Evolutionary conservation across 2,797 vertebrate species (phyloP).

Genomic region (Fundulus diaphanus): DNA sequence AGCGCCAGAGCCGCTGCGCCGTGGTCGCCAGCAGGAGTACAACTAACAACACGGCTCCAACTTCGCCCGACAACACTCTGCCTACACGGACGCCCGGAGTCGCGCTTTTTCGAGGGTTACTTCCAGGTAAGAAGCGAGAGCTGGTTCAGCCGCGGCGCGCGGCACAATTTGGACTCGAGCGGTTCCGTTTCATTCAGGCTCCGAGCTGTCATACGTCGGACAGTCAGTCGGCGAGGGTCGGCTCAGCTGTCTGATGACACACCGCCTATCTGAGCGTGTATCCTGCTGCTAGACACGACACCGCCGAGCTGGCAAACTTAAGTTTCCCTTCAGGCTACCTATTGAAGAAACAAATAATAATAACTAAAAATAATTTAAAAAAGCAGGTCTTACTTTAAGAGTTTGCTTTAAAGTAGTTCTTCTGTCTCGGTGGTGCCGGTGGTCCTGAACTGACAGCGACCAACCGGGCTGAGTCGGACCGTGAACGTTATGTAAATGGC

Average conservation of each 20-base stretch:
- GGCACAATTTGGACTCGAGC: not conserved
- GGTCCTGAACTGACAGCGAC: constrained; percentile 85
- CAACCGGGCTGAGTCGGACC: constrained; percentile 18
- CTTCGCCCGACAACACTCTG: constrained; percentile 71
- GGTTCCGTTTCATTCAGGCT: constrained; percentile 33
- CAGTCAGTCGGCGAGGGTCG: constrained; percentile 60
- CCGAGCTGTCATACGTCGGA: constrained; percentile 73
- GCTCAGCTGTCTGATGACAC: constrained; percentile 75
- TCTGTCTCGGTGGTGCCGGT: constrained; percentile 27
- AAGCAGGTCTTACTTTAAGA: constrained; percentile 18
- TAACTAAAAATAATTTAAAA: too few species aligned
- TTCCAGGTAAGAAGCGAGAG: constrained; percentile 73
- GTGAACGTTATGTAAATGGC: not conserved
- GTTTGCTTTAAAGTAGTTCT: constrained; percentile 41
- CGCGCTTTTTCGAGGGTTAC: constrained; percentile 30
- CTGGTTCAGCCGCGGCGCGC: not conserved
- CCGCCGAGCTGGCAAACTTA: constrained; percentile 46
- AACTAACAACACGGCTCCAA: constrained; percentile 78
- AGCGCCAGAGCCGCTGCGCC: constrained; percentile 78
- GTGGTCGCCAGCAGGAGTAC: constrained; percentile 81
- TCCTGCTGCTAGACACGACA: constrained; percentile 24
- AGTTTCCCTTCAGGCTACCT: not conserved
- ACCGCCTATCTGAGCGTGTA: constrained; percentile 34
- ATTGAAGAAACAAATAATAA: not conserved
- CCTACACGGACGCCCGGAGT: constrained; percentile 40